Conservation (phyloP, 1,140 invertebrate species). For the Drosophila ohnishii region DNA sequence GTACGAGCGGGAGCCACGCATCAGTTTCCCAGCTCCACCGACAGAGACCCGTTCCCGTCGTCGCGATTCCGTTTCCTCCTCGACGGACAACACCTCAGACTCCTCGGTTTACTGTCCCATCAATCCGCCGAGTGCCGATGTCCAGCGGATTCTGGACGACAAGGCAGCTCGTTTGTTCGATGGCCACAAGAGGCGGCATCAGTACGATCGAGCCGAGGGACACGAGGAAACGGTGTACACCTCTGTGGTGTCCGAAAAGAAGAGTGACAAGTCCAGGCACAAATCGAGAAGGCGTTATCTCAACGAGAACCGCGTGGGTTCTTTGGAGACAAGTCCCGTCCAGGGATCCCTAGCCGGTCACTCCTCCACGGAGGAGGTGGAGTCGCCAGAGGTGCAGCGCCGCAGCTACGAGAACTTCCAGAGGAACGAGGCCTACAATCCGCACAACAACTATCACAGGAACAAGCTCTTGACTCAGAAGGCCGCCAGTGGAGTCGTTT, state of each 20-base stretch:
- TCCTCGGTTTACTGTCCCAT: constrained; percentile 82
- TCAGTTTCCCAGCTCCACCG: constrained; percentile 68
- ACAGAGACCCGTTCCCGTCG: constrained; percentile 49
- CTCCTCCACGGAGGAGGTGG: constrained; percentile 75
- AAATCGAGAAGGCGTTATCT: constrained; percentile 76
- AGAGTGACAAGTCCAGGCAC: constrained; percentile 65
- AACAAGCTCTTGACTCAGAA: constrained; percentile 78
- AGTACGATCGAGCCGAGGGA: constrained; percentile 73
- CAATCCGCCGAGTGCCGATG: constrained; percentile 73
- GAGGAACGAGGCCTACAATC: constrained; percentile 77
- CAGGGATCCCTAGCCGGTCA: constrained; percentile 54
- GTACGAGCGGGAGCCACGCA: constrained; percentile 72
- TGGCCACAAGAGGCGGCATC: constrained; percentile 66
- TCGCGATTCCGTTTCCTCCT: constrained; percentile 67
- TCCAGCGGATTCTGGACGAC: constrained; percentile 79
- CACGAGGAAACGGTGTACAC: constrained; percentile 76
- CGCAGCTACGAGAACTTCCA: constrained; percentile 74
- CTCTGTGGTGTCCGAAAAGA: constrained; percentile 76
- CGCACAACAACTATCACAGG: constrained; percentile 80
- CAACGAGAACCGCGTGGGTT: constrained; percentile 80
- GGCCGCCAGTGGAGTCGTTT: constrained; percentile 31
- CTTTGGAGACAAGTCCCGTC: constrained; percentile 73
- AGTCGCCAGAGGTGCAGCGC: constrained; percentile 49
- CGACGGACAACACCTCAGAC: constrained; percentile 80
- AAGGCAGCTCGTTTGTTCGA: constrained; percentile 74